These are phyloP conservation scores for Calephelis virginiensis DNA, from an alignment of 1,140 invertebrate genomes.

Conservation along the genomic window DNA sequence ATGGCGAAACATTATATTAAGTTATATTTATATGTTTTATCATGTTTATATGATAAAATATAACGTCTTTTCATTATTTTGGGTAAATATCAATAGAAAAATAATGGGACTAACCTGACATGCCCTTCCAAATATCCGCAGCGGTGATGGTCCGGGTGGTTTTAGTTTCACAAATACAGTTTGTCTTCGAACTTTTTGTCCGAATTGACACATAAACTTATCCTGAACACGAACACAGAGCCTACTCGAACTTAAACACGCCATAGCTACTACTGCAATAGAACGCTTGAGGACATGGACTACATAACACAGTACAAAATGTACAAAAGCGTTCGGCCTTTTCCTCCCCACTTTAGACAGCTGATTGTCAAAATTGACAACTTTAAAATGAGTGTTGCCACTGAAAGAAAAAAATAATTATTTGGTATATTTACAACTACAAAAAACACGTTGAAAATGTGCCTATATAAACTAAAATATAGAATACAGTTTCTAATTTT, in stretches of 20 bases:
- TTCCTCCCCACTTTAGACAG: slow-evolving; percentile 75
- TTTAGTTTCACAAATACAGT: slow-evolving; percentile 82
- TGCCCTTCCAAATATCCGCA: slow-evolving; percentile 77
- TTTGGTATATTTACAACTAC: too few species aligned
- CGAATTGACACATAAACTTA: slow-evolving; percentile 86
- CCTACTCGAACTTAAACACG: slow-evolving; percentile 87
- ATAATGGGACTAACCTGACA: slow-evolving; percentile 71
- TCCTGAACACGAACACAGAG: slow-evolving; percentile 87
- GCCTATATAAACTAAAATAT: too few species aligned
- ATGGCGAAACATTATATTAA: slow-evolving; percentile 1
- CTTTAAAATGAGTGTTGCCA: neutral
- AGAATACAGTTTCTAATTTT: too few species aligned
- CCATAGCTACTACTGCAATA: slow-evolving; percentile 86
- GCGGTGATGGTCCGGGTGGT: slow-evolving; percentile 77
- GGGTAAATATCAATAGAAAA: neutral
- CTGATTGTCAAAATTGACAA: slow-evolving; percentile 55
- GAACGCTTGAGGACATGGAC: slow-evolving; percentile 75
- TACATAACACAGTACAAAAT: slow-evolving; percentile 58
- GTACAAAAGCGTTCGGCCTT: slow-evolving; percentile 62
- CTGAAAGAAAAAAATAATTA: too few species aligned
- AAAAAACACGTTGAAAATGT: too few species aligned
- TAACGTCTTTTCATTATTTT: neutral
- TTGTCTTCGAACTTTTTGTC: slow-evolving; percentile 82
- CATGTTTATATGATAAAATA: neutral
- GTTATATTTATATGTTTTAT: neutral